Conservation (phyloP, 1,140 invertebrate genomes). For the Zaprionus nigranus region DNA sequence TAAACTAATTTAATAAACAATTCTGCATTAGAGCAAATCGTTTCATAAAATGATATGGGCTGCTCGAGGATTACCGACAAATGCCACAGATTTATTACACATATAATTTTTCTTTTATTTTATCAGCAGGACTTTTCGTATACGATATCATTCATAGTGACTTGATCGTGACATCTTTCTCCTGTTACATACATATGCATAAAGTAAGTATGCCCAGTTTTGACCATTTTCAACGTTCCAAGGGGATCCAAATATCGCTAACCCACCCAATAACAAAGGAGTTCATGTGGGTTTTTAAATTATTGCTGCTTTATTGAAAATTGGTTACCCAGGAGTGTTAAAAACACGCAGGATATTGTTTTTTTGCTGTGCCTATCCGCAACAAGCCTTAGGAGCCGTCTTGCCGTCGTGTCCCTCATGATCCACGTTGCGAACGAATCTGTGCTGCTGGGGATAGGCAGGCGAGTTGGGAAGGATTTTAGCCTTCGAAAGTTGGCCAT, state of each 20-base stretch:
- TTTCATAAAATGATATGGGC: too few relatives aligned
- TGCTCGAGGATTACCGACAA: too few relatives aligned
- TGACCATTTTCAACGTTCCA: too few relatives aligned
- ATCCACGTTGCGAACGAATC: not conserved
- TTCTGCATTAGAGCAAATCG: too few relatives aligned
- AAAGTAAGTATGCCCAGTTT: too few relatives aligned
- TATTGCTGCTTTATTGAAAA: constrained; percentile 7
- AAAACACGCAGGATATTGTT: not conserved
- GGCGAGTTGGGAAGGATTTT: not conserved
- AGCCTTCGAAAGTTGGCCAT: not conserved
- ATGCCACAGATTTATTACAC: too few relatives aligned
- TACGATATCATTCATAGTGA: too few relatives aligned
- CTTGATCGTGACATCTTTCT: too few relatives aligned
- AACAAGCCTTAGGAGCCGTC: not conserved
- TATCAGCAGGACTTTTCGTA: too few relatives aligned
- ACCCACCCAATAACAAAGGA: not conserved
- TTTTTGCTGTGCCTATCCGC: not conserved
- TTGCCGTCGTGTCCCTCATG: not conserved
- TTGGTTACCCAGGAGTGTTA: not conserved
- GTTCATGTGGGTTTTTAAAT: not conserved
- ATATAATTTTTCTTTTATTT: too few relatives aligned
- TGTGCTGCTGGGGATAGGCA: not conserved
- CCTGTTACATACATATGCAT: too few relatives aligned
- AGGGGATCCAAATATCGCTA: not conserved
- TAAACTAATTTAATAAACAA: too few relatives aligned